A percentile compares a stretch with the other conserved stretches of the same genome.
Evolutionary conservation across 2,113 vertebrate species (phyloP).

Genomic region (Leptobrachium leishanense): DNA sequence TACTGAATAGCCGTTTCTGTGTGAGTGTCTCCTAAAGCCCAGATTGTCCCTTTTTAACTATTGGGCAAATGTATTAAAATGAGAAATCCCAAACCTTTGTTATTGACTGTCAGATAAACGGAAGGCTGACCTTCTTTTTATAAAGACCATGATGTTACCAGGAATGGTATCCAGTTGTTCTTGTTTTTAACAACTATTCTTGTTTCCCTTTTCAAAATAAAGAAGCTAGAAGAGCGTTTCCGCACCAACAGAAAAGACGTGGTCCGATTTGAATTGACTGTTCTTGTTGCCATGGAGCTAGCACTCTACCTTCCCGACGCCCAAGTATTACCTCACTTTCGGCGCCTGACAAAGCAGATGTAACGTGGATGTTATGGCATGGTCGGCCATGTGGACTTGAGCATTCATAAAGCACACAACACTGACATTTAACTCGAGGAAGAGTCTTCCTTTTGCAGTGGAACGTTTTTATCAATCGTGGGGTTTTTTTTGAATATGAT

Average conservation of each 20-base stretch:
- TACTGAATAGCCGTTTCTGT: no score
- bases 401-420: not conserved
- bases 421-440: no score
- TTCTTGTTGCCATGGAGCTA: conserved; percentile 95
- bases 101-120: no score
- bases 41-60: no score
- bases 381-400: not conserved
- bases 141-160: no score
- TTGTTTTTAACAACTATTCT: not conserved
- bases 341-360: conserved; percentile 83
- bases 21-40: no score
- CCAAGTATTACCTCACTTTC: conserved; percentile 93
- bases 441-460: no score
- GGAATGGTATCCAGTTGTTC: not conserved
- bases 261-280: conserved; percentile 91
- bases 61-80: no score
- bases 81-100: no score
- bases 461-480: no score
- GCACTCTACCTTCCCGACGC: conserved; percentile 92
- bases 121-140: no score
- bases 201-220: not conserved
- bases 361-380: conserved; percentile 53
- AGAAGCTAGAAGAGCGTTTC: conserved; percentile 97
- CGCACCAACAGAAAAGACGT: conserved; percentile 89
- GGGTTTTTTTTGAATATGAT: no score